Conservation (phyloP, 2,113 vertebrate genomes). For the Gallinago jamesoni region DNA sequence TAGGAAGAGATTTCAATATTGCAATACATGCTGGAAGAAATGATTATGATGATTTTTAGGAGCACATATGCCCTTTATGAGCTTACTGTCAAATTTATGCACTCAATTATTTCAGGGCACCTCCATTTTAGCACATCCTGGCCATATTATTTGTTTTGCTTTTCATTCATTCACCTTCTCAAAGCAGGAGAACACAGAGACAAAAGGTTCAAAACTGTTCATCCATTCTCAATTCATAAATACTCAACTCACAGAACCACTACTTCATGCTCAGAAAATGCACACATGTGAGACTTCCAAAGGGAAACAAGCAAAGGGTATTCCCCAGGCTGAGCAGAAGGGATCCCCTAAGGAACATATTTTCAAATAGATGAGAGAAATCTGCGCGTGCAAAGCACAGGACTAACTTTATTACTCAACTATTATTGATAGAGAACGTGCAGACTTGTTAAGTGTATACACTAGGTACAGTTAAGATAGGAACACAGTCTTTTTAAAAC, state of each 20-base stretch:
- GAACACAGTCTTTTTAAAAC: background rate
- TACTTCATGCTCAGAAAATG: background rate
- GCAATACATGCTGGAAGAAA: background rate
- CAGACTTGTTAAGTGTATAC: background rate
- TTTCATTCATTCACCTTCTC: background rate
- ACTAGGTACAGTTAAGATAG: background rate
- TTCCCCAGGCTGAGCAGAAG: background rate
- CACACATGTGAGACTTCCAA: background rate
- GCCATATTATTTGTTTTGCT: background rate
- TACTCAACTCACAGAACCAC: background rate
- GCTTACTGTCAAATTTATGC: background rate
- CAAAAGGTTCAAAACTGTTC: background rate
- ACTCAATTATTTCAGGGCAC: background rate
- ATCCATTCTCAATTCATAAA: background rate
- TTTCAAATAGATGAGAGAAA: background rate
- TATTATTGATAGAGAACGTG: fast-evolving
- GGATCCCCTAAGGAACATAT: background rate
- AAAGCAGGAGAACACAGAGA: background rate
- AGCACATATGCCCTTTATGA: background rate
- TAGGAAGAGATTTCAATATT: background rate
- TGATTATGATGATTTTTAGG: background rate
- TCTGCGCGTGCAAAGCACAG: background rate
- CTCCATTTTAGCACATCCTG: background rate
- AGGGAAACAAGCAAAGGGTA: background rate
- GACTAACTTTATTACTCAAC: background rate